Conservation (phyloP, 2,797 vertebrate genomes). For the Sebastes cheni region DNA sequence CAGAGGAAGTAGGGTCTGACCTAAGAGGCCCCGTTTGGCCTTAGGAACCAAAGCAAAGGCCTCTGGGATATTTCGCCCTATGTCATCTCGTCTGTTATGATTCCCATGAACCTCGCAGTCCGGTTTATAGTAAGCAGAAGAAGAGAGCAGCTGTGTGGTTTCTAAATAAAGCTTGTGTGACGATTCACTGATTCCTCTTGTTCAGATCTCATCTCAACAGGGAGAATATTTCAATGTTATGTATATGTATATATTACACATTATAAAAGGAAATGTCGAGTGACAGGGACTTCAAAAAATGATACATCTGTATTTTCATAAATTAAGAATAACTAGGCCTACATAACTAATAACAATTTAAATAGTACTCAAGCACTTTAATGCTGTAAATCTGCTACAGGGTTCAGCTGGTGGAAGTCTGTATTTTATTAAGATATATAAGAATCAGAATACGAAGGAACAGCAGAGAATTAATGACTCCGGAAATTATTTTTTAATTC, state of each 20-base stretch:
- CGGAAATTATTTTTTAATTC: slow-evolving; percentile 7
- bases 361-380: neutral
- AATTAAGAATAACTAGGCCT: neutral
- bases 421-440: neutral
- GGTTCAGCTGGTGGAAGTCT: neutral
- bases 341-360: neutral
- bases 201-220: neutral
- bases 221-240: neutral
- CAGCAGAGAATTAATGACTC: neutral
- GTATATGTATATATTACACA: neutral
- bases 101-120: slow-evolving; percentile 75
- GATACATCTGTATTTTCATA: neutral
- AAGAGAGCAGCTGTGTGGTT: slow-evolving; percentile 50
- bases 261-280: neutral
- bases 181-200: slow-evolving; percentile 6
- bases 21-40: slow-evolving; percentile 66
- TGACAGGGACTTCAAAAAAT: neutral
- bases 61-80: slow-evolving; percentile 65
- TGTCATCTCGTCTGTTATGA: slow-evolving; percentile 71
- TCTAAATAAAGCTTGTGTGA: slow-evolving; percentile 48
- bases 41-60: slow-evolving; percentile 77
- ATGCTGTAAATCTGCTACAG: neutral
- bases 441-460: neutral
- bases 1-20: slow-evolving; percentile 76
- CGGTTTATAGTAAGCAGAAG: slow-evolving; percentile 38